phyloP scores from a whole-genome alignment of 2,797 vertebrate genomes.

The Melanotaenia pygmaea region DNA sequence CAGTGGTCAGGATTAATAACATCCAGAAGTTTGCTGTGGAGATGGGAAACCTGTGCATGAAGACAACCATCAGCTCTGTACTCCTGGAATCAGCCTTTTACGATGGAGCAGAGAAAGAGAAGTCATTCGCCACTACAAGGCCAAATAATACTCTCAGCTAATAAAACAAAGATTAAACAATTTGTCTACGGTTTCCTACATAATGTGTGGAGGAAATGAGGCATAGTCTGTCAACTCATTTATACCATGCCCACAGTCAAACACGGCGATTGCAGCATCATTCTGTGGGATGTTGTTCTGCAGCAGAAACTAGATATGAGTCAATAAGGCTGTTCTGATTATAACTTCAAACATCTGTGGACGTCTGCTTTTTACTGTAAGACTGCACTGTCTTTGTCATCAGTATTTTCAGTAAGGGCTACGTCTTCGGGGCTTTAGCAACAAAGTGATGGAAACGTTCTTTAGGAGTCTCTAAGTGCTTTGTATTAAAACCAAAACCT shows the following conservation, averaged over 20 bases:
- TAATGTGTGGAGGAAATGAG: background rate
- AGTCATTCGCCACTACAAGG: no score
- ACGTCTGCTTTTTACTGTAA: background rate
- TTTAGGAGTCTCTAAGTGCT: no score
- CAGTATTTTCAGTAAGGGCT: background rate
- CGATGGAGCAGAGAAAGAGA: no score
- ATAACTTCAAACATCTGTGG: no score
- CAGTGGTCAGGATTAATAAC: background rate
- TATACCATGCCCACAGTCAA: background rate
- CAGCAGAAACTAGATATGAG: background rate
- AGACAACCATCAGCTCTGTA: no score
- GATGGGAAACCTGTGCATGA: no score
- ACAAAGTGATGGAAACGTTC: no score
- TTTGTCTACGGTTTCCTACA: background rate
- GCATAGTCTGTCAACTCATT: background rate
- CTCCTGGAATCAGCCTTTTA: background rate
- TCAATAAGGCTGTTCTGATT: background rate
- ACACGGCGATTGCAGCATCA: background rate
- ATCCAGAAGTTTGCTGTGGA: background rate
- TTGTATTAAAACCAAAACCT: no score
- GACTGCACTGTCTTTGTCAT: background rate
- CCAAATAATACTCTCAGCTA: no score
- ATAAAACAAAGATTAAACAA: no score
- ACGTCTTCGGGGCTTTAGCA: no score
- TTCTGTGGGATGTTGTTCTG: background rate